Evolutionary conservation across 92 coral and sea anemone species (phyloP).

Genomic region (Meandrina meandrites): DNA sequence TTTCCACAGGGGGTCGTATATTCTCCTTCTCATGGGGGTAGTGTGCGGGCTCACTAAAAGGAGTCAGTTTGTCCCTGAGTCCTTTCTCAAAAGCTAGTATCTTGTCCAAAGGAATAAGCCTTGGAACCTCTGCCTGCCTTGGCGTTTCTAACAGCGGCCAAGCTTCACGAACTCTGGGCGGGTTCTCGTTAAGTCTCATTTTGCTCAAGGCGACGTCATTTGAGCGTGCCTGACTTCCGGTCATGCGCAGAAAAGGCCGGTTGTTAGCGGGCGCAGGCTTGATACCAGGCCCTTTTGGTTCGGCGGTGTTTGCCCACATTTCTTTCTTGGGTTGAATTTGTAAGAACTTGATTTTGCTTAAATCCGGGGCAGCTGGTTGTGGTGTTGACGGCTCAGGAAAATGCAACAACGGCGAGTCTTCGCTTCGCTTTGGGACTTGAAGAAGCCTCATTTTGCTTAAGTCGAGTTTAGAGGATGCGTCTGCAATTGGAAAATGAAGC

Average conservation of each 20-base stretch:
- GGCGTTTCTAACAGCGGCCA: slow-evolving; percentile 72
- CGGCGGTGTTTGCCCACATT: slow-evolving; percentile 8
- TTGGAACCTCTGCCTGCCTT: slow-evolving; percentile 46
- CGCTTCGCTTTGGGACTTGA: slow-evolving; percentile 45
- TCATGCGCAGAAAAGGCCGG: slow-evolving; percentile 55
- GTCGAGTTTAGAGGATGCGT: slow-evolving; percentile 52
- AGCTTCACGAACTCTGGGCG: slow-evolving; percentile 25
- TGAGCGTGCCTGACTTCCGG: slow-evolving; percentile 26
- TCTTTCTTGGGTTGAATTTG: slow-evolving; percentile 41
- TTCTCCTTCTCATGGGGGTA: slow-evolving; percentile 59
- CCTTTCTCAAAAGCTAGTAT: slow-evolving; percentile 70
- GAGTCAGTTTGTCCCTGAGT: slow-evolving; percentile 29
- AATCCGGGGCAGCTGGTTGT: slow-evolving; percentile 45
- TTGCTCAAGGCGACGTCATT: slow-evolving; percentile 49
- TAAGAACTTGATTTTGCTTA: slow-evolving; percentile 68
- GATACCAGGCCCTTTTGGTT: slow-evolving; percentile 19
- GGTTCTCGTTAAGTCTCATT: slow-evolving; percentile 50
- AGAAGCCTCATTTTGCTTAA: slow-evolving; percentile 60
- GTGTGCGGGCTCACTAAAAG: slow-evolving; percentile 19
- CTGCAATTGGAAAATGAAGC: slow-evolving; percentile 56
- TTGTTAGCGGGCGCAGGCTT: slow-evolving; percentile 6
- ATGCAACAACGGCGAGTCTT: slow-evolving; percentile 53
- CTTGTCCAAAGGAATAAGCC: slow-evolving; percentile 61
- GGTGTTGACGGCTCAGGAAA: slow-evolving; percentile 31
- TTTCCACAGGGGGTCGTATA: slow-evolving; percentile 36